A percentile compares a stretch with the other conserved stretches of the same genome.
Evolutionary conservation across 2,113 vertebrate species (phyloP).

Genomic region (Callipepla californica): DNA sequence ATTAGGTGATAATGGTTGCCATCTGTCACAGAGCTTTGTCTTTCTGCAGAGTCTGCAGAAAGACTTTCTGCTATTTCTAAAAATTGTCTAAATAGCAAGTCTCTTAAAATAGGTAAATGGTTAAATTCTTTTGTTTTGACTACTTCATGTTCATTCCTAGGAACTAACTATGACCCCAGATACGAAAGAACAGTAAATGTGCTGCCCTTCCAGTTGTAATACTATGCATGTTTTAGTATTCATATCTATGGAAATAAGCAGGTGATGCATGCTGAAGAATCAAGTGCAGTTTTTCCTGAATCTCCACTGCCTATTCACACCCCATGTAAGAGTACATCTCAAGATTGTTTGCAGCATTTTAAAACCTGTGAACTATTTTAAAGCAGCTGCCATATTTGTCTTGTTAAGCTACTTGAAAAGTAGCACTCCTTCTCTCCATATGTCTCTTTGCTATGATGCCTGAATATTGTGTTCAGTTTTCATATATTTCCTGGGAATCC

Average conservation of each 20-base stretch:
- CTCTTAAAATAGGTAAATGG: not conserved
- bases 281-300: not conserved
- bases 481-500: constrained; percentile 40
- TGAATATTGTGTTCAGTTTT: not conserved
- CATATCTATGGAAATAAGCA: not conserved
- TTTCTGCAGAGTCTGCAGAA: not conserved
- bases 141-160: not conserved
- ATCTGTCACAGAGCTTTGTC: not conserved
- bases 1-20: constrained; percentile 1
- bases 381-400: constrained; percentile 35
- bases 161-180: not conserved
- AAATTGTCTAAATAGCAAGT: not conserved
- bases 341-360: not conserved
- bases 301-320: not conserved
- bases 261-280: not conserved
- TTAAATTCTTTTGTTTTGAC: not conserved
- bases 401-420: not conserved
- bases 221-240: not conserved
- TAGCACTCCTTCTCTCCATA: constrained; percentile 44
- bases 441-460: not conserved
- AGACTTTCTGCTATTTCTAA: not conserved
- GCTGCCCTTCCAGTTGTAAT: not conserved
- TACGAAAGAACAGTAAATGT: not conserved
- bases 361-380: constrained; percentile 11
- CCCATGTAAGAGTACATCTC: not conserved